These are phyloP conservation scores for Forbesichthys papilliferus DNA, from an alignment of 2,113 vertebrate species.

Conservation along the genomic window DNA sequence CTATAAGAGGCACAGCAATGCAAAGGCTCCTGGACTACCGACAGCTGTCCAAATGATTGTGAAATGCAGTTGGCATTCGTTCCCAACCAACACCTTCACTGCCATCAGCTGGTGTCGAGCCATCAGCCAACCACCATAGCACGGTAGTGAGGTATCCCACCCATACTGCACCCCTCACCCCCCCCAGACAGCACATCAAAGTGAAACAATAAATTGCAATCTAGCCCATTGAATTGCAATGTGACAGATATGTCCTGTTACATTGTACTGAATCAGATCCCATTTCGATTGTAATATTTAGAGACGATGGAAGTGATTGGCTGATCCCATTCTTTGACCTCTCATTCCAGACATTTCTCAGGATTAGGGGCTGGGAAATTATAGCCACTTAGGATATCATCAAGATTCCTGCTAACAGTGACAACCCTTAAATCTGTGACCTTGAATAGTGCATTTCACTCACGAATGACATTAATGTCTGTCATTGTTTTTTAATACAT, in stretches of 20 bases:
- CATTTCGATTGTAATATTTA: not conserved
- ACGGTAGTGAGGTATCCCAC: conserved; percentile 6
- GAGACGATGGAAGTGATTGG: not conserved
- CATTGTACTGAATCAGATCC: not conserved
- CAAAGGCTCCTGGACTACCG: conserved; percentile 56
- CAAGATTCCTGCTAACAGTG: conserved; percentile 11
- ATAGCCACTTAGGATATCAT: conserved; percentile 36
- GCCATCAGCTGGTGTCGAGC: conserved; percentile 63
- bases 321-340: conserved; percentile 21
- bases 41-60: conserved; percentile 80
- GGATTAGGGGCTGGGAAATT: conserved; percentile 9
- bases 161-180: not conserved
- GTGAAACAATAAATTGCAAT: not conserved
- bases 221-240: no score
- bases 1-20: conserved; percentile 79
- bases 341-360: conserved; percentile 23
- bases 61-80: conserved; percentile 70
- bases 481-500: not conserved
- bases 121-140: conserved; percentile 43
- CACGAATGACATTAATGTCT: not conserved
- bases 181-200: conserved; percentile 4
- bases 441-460: not conserved
- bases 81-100: conserved; percentile 49
- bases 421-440: not conserved
- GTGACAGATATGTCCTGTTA: not conserved